Evolutionary conservation across 2,113 vertebrate species (phyloP).

Genomic region (Ramphastos sulfuratus): DNA sequence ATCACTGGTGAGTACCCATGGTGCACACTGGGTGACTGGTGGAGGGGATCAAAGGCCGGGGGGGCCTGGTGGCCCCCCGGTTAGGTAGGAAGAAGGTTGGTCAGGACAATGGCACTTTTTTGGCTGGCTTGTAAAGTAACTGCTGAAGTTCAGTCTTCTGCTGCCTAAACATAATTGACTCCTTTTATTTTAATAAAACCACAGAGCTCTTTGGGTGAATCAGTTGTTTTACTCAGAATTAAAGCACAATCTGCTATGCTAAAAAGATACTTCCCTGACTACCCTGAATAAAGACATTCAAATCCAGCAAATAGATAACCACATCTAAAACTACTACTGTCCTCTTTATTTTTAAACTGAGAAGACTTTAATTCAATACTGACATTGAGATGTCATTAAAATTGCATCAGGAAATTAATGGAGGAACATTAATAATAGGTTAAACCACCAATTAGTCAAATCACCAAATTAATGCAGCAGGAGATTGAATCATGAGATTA

Average conservation of each 20-base stretch:
- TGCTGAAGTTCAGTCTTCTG: too few species aligned
- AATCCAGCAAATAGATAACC: slow-evolving; percentile 8
- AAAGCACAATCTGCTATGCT: not conserved
- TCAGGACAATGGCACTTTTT: too few species aligned
- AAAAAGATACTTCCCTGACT: not conserved
- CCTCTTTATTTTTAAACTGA: not conserved
- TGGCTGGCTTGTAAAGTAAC: too few species aligned
- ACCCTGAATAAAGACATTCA: not conserved
- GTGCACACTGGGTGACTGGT: too few species aligned
- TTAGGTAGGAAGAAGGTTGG: too few species aligned
- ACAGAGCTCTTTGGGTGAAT: not conserved
- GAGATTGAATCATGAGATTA: slow-evolving; percentile 60
- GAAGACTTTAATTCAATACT: slow-evolving; percentile 40
- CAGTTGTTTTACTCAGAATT: not conserved
- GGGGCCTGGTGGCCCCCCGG: too few species aligned
- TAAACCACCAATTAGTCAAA: slow-evolving; percentile 64
- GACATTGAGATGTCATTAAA: slow-evolving; percentile 53
- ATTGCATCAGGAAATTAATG: slow-evolving; percentile 57
- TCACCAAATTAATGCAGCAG: slow-evolving; percentile 64
- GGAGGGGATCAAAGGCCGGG: too few species aligned
- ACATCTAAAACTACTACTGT: slow-evolving; percentile 2
- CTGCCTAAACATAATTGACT: not conserved
- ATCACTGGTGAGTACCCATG: too few species aligned
- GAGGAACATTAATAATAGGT: slow-evolving; percentile 60
- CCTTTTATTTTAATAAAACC: not conserved